Evolutionary conservation across 2,113 vertebrate genomes (phyloP), one percentile per base, ranked within the genome.

Genomic region (Leiothrix lutea): DNA sequence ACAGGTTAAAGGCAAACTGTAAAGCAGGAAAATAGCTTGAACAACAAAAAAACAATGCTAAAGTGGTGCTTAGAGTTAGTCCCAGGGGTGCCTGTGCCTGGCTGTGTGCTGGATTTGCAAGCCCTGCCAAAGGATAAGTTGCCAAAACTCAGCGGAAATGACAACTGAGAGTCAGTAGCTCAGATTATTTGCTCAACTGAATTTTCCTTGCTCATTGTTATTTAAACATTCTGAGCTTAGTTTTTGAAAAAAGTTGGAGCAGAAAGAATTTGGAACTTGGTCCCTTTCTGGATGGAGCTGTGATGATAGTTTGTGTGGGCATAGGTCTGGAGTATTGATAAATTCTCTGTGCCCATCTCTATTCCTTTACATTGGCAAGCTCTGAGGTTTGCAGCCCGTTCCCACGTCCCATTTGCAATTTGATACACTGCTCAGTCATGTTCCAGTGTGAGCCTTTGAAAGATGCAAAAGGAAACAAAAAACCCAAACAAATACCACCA

Each of bases 61-160:
- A 82, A 58, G 9, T 73, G 12, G 50, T 70, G 47, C 17, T 71
- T 48, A 53, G 54, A 51, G 60, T 71, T 9, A 84, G 61, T 90
- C 70, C 48, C 38, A 58, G 44, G 38, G 28, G 42, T 50, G 31
- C 20, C 38, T 51, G 35, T 58, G 40, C 80, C 79, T 75, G 86
- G 21, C 33, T 84, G 11, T 50, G n/a, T 29, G 50, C 50, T 94
- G 95, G 35, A 83, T 86, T 87, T 95, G 23, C 38, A 93, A 93
- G 35, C n/a, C 70, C 33, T 90, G 66, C 35, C 67, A 61, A 88
- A 88, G 42, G 11, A 5, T 26, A n/a, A 54, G 67, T 86, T 95
- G 56, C 67, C 74, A 95, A 93, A 94, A 93, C 80, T 92, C 74
- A 80, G 87, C 92, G 77, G 85, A 93, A 95, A 77, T 11, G 35